Base-by-base conservation (phyloP, 2,113 vertebrate genomes). In the Stigmatopora nigra region DNA sequence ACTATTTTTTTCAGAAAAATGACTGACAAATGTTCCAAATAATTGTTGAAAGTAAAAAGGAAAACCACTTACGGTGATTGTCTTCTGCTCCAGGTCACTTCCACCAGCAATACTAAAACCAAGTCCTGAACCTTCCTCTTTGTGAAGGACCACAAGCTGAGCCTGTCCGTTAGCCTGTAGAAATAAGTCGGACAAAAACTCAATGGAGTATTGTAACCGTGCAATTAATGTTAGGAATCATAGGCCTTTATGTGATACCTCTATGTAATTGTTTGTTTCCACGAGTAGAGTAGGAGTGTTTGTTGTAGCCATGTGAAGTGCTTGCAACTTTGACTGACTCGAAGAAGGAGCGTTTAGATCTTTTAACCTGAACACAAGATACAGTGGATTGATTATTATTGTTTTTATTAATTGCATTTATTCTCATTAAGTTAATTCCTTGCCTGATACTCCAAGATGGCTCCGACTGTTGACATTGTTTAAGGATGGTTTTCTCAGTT, bases 81-180 rank as follows among this genome's bases (percentile, higher is more conserved):
- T 76, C 77, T 93, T 93, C 57, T 94, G 93, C 78, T 95, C 95
- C 68, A 92, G 86, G 68, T 97, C 94, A 46, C 84, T 75, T 76
- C 94, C 95, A 83, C 94, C 96, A 70, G 94, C 92, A 68, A 98
- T 90, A 57, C 94, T 97, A 75, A 98, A 98, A 45, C 96, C 95
- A 70, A 98, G 88, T 61, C 95, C 93, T 38, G 93, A 92, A 70
- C 94, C 94, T 84, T 93, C 92, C 67, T 93, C 94, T 88, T 96
- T 97, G 72, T 79, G 88, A 85, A 98, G 83, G 80, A 96, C 88
- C 63, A 96, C 88, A 64, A 98, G 92, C 70, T 85, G 89, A 17
- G 91, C 78, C 14, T 93, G 89, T 70, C 89, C 89, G 72, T 91
- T 91, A 56, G 78, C 90, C 95, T 98, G 82, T 59, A 69, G 1